A percentile compares a stretch with the other conserved stretches of the same genome.
Conservation (phyloP, 2,113 vertebrate species). For the Dendrocopos noguchii region DNA sequence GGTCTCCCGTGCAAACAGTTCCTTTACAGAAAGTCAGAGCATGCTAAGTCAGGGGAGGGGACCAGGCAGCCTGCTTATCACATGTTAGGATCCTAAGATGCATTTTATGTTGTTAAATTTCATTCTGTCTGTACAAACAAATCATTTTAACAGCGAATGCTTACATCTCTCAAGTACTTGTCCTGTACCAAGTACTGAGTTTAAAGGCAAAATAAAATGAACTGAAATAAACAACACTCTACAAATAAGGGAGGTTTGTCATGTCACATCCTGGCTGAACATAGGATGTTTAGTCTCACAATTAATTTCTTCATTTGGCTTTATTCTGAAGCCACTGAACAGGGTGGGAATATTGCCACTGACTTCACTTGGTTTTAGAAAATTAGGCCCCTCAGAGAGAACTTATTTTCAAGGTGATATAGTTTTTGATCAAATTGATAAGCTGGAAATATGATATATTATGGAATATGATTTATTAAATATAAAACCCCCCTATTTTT, state of each 20-base stretch:
- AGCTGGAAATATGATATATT: no score
- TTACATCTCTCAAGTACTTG: conserved; percentile 37
- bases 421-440: no score
- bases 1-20: conserved; percentile 64
- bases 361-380: not conserved
- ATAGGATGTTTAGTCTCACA: not conserved
- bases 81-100: conserved; percentile 58
- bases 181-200: not conserved
- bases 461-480: no score
- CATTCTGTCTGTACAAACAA: conserved; percentile 44
- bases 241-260: not conserved
- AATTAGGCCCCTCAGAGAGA: not conserved
- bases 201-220: not conserved
- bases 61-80: conserved; percentile 58
- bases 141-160: conserved; percentile 42
- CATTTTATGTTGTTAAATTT: conserved; percentile 59
- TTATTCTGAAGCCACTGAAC: not conserved
- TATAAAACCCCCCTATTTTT: no score
- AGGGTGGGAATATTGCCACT: not conserved
- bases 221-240: not conserved
- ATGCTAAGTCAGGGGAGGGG: conserved; percentile 50
- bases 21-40: conserved; percentile 35
- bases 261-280: not conserved
- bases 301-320: conserved; percentile 39
- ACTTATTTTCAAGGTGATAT: not conserved